Conservation (phyloP, 2,113 vertebrate genomes). For the Clinocottus analis region DNA sequence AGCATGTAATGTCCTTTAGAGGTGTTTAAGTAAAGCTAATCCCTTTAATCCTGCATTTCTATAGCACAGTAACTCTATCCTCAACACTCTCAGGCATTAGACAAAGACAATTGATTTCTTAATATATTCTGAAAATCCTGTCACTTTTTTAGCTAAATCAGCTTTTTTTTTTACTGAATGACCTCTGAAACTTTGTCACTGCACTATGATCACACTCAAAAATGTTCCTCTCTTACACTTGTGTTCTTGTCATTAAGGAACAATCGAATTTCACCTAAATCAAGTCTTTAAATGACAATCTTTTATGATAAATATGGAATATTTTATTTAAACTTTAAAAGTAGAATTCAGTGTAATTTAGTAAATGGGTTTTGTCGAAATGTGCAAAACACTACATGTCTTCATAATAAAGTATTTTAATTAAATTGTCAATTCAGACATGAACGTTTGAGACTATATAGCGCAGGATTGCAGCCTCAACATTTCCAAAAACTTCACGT, state of each 20-base stretch:
- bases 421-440: neutral
- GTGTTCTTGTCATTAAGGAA: neutral
- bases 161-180: neutral
- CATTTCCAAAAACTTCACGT: neutral
- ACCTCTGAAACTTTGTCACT: slow-evolving; percentile 10
- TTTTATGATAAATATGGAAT: neutral
- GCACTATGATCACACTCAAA: neutral
- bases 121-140: slow-evolving; percentile 31
- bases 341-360: neutral
- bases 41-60: slow-evolving; percentile 33
- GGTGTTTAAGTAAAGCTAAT: slow-evolving; percentile 21
- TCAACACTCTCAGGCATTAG: neutral
- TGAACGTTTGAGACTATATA: neutral
- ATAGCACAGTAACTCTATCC: neutral
- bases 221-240: neutral
- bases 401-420: neutral
- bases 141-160: slow-evolving; percentile 1
- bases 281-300: neutral
- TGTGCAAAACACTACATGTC: neutral
- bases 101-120: slow-evolving; percentile 33
- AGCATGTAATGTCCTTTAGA: slow-evolving; percentile 21
- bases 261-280: neutral
- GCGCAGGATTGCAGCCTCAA: neutral
- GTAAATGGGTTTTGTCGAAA: neutral
- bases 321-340: neutral